Evolutionary conservation across 2,888 invertebrate species (phyloP).

Genomic region (Loripinus fragilis): DNA sequence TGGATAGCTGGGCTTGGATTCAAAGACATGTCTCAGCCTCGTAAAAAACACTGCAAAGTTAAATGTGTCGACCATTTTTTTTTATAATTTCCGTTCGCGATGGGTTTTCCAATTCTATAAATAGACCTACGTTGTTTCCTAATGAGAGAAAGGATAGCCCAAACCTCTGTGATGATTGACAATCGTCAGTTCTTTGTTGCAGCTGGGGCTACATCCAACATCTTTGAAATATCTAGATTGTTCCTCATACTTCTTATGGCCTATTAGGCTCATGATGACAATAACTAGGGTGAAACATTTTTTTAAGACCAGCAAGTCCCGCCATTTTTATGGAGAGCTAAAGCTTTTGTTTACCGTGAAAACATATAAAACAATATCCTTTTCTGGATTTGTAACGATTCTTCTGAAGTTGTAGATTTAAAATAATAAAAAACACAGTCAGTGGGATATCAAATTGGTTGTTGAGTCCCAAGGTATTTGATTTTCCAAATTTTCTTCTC

Average conservation of each 20-base stretch:
- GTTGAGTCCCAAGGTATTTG: too few relatives aligned
- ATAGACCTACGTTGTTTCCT: not conserved
- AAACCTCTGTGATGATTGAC: not conserved
- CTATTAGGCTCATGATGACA: not conserved
- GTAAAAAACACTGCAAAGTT: not conserved
- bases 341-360: not conserved
- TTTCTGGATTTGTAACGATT: not conserved
- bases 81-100: not conserved
- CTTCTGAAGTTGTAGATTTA: not conserved
- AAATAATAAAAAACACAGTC: not conserved
- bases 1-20: not conserved
- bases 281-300: not conserved
- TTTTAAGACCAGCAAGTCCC: not conserved
- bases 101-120: conserved; percentile 1
- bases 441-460: not conserved
- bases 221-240: not conserved
- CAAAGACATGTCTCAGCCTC: not conserved
- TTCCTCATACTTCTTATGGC: not conserved
- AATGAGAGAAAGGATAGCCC: not conserved
- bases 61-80: not conserved
- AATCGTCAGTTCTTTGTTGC: not conserved
- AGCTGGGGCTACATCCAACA: not conserved
- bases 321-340: not conserved
- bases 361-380: not conserved
- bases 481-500: too few relatives aligned